A percentile compares a stretch with the other conserved stretches of the same genome.
Conservation (phyloP, 2,888 invertebrate genomes). For the Salpingus planirostris region DNA sequence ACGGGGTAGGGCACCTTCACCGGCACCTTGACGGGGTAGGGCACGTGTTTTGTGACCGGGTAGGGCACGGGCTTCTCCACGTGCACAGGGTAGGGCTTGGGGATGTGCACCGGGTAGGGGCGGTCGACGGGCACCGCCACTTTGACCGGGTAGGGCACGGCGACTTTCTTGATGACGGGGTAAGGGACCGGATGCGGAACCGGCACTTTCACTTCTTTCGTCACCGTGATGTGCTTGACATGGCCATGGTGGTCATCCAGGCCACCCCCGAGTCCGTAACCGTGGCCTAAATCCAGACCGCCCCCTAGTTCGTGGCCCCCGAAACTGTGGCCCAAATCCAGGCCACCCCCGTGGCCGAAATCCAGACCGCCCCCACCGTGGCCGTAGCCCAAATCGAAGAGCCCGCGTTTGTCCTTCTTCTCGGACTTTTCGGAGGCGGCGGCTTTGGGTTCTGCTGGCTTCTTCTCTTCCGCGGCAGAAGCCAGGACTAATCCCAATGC, state of each 20-base stretch:
- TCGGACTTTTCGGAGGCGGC: conserved; percentile 22
- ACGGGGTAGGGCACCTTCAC: conserved; percentile 44
- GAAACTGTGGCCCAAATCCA: neutral
- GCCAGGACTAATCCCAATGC: conserved; percentile 36
- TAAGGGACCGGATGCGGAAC: conserved; percentile 50
- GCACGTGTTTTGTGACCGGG: conserved; percentile 49
- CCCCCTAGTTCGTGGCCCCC: conserved; percentile 7
- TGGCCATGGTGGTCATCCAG: conserved; percentile 21
- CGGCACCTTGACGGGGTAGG: conserved; percentile 39
- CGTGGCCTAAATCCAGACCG: conserved; percentile 14
- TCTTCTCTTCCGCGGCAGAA: conserved; percentile 30
- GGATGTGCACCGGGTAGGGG: conserved; percentile 40
- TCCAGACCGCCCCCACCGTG: conserved; percentile 9
- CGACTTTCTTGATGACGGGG: conserved; percentile 41
- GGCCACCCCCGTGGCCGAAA: neutral
- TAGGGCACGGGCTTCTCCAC: conserved; percentile 48
- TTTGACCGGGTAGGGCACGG: conserved; percentile 35
- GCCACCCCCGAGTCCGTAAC: conserved; percentile 15
- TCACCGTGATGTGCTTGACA: conserved; percentile 37
- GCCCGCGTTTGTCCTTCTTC: conserved; percentile 32
- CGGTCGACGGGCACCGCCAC: conserved; percentile 44
- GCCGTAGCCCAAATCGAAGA: conserved; percentile 30
- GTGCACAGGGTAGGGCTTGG: conserved; percentile 44
- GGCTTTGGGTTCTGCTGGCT: conserved; percentile 24
- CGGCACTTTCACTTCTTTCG: conserved; percentile 36